Conservation (phyloP, 2,797 vertebrate species). For the Ceryle rudis region DNA sequence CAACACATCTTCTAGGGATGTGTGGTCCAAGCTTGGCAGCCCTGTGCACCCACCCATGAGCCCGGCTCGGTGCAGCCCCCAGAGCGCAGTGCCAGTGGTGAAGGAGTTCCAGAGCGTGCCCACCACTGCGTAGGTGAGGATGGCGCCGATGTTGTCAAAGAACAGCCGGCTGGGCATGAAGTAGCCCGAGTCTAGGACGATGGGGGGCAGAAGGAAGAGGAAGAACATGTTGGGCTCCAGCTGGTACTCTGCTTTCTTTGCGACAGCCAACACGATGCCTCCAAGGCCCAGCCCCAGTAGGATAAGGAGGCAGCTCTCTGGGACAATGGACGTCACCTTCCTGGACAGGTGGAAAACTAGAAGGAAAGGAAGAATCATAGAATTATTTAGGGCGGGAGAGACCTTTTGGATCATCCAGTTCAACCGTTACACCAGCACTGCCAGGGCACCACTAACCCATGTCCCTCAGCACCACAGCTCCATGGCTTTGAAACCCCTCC, state of each 20-base stretch:
- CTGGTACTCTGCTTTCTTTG: slow-evolving; percentile 93
- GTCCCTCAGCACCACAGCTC: neutral
- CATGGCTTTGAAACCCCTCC: neutral
- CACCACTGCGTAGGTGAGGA: slow-evolving; percentile 92
- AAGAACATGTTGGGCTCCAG: slow-evolving; percentile 96
- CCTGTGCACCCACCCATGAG: slow-evolving; percentile 85
- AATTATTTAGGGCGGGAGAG: neutral
- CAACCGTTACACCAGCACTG: neutral
- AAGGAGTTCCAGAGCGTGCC: slow-evolving; percentile 97
- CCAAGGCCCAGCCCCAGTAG: slow-evolving; percentile 92
- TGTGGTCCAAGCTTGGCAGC: neutral
- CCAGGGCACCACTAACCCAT: neutral
- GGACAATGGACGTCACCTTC: slow-evolving; percentile 92
- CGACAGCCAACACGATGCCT: slow-evolving; percentile 90
- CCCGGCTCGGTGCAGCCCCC: slow-evolving; percentile 86
- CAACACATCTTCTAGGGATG: neutral
- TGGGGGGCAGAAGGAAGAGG: slow-evolving; percentile 95
- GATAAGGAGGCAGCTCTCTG: slow-evolving; percentile 94
- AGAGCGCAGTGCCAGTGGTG: slow-evolving; percentile 89
- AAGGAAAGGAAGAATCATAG: slow-evolving; percentile 23
- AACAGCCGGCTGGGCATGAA: slow-evolving; percentile 95
- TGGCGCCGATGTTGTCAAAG: slow-evolving; percentile 95
- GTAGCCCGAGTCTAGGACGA: slow-evolving; percentile 93
- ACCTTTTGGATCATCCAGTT: no score
- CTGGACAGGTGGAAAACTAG: slow-evolving; percentile 93